Conservation (phyloP, 2,113 vertebrate species). For the Daboia siamensis region DNA sequence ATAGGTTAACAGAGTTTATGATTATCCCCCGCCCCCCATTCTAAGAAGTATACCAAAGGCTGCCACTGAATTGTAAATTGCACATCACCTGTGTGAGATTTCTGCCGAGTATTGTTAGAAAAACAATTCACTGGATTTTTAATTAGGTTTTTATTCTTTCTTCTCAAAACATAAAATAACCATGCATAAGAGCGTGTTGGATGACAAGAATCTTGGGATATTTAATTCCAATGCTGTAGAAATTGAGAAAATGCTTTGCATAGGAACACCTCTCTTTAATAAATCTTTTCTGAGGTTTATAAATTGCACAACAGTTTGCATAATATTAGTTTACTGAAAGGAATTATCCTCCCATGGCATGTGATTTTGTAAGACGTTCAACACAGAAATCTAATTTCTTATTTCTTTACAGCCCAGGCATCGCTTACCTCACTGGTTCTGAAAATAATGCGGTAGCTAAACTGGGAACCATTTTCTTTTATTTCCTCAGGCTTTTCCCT, state of each 20-base stretch:
- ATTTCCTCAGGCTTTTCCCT: conserved; percentile 93
- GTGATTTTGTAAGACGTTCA: neutral
- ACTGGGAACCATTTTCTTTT: conserved; percentile 90
- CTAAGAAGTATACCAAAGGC: neutral
- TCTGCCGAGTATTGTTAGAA: neutral
- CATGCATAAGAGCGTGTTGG: neutral
- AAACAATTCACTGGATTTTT: neutral
- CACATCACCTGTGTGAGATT: neutral
- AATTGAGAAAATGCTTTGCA: neutral
- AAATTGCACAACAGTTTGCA: neutral
- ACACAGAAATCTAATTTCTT: neutral
- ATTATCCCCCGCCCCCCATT: neutral
- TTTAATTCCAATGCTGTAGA: neutral
- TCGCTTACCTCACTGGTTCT: conserved; percentile 90
- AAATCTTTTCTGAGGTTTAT: neutral
- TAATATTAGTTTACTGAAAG: neutral
- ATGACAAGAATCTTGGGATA: neutral
- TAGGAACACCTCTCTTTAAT: neutral
- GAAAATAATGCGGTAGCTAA: conserved; percentile 93
- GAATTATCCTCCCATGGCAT: neutral
- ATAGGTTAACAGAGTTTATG: neutral
- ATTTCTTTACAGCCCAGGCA: neutral
- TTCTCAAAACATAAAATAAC: neutral
- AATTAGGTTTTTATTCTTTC: neutral
- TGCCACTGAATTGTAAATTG: neutral